Conservation (phyloP, 2,797 vertebrate species). For the Tadarida brasiliensis region DNA sequence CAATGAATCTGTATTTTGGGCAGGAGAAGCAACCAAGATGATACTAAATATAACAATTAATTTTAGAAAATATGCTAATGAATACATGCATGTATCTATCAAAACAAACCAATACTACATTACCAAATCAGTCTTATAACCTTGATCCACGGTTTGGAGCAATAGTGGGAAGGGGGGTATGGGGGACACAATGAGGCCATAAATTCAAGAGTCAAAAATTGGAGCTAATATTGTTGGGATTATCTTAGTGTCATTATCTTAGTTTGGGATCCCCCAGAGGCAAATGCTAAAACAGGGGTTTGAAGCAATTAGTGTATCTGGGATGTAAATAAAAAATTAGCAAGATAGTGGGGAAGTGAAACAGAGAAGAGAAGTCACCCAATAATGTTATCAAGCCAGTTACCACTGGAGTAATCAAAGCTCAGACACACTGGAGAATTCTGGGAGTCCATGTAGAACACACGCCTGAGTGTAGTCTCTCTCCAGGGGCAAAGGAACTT, state of each 20-base stretch:
- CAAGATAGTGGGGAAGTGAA: neutral
- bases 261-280: neutral
- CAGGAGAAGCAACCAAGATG: neutral
- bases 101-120: neutral
- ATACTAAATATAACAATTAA: neutral
- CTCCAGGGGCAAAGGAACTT: neutral
- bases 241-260: neutral
- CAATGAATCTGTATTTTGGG: neutral
- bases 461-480: neutral
- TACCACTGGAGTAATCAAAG: neutral
- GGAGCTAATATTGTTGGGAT: neutral
- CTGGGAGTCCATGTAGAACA: neutral
- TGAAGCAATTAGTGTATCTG: neutral
- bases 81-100: neutral
- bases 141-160: neutral
- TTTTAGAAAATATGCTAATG: neutral
- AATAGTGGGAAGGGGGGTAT: no score
- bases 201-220: constrained; percentile 4
- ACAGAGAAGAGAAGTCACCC: neutral
- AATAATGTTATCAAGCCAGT: neutral
- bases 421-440: neutral
- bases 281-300: neutral
- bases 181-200: neutral
- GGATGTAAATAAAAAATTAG: neutral
- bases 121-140: neutral